Evolutionary conservation across 2,113 vertebrate species (phyloP).

Genomic region (Murina feae): DNA sequence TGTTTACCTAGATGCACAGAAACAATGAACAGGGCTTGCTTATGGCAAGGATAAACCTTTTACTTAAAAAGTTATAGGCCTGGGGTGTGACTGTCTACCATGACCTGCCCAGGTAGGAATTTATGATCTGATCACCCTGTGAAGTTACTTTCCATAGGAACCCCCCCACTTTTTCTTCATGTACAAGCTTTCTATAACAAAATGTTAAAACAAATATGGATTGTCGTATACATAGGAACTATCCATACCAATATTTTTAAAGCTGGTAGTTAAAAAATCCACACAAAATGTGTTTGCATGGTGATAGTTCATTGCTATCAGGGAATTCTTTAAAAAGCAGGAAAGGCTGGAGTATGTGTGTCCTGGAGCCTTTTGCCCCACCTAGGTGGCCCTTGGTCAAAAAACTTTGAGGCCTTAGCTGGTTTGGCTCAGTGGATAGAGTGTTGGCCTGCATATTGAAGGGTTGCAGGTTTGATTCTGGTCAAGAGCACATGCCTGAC

Average conservation of each 20-base stretch:
- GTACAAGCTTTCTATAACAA: background rate
- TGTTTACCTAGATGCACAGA: background rate
- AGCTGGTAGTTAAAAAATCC: background rate
- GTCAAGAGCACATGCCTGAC: no score
- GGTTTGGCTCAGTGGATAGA: no score
- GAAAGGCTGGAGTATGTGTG: background rate
- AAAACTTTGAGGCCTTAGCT: background rate
- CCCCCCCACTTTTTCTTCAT: no score
- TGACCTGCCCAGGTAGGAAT: background rate
- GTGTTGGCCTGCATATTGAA: no score
- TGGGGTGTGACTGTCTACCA: background rate
- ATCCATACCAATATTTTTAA: background rate
- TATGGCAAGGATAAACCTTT: background rate
- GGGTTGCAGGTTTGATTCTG: no score
- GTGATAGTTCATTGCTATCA: background rate
- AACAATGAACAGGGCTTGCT: background rate
- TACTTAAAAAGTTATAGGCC: background rate
- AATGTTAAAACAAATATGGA: constrained; percentile 18
- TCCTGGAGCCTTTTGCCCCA: background rate
- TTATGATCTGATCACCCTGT: background rate
- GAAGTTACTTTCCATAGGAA: background rate
- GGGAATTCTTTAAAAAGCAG: background rate
- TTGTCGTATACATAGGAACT: background rate
- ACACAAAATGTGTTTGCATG: background rate
- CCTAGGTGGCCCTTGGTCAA: background rate